Evolutionary conservation across 2,113 vertebrate species (phyloP), one percentile per base, ranked within the genome.

Genomic region (Vimba vimba): DNA sequence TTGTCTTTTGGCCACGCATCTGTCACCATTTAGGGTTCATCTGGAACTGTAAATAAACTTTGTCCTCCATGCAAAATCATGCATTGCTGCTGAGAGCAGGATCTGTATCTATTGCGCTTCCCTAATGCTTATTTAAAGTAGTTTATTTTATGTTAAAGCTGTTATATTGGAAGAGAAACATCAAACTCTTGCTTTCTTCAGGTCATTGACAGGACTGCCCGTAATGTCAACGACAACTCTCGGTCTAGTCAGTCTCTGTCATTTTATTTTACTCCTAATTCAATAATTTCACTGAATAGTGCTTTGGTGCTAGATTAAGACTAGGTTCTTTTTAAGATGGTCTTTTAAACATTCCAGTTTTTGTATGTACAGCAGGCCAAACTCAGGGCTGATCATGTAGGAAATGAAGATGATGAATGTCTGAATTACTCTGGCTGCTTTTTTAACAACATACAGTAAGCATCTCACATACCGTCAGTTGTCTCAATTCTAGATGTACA

Each of bases 321-420:
- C 64, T 19, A 83, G 47, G 87, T 82, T 84, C 74, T 87, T 57
- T 80, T 59, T 50, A 84, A 83, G 59, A 71, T 33, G 47, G 79
- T 89, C 66, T 89, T 52, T 79, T 88, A 92, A 91, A 86, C 88
- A 92, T 93, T 94, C 91, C 93, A 91, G 77, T 74, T 91, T 91
- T 85, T 79, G 90, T 91, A 87, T 82, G 78, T 87, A 71, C 69
- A 88, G 88, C 87, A 89, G 88, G 88, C 87, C 79, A 60, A 87
- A 88, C 68, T 91, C 86, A 90, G 87, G 89, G 79, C 87, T 84
- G 85, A 82, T 89, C 78, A 78, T 86, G 64, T 64, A 78, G 47
- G 76, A 82, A 79, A 75, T 81, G 19, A 80, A 86, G 36, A 45
- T 59, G 71, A 27, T 77, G 71, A 75, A 87, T 80, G 78, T 82